phyloP scores from a whole-genome alignment of 2,888 invertebrate genomes.

The Agriopis aurantiaria region DNA sequence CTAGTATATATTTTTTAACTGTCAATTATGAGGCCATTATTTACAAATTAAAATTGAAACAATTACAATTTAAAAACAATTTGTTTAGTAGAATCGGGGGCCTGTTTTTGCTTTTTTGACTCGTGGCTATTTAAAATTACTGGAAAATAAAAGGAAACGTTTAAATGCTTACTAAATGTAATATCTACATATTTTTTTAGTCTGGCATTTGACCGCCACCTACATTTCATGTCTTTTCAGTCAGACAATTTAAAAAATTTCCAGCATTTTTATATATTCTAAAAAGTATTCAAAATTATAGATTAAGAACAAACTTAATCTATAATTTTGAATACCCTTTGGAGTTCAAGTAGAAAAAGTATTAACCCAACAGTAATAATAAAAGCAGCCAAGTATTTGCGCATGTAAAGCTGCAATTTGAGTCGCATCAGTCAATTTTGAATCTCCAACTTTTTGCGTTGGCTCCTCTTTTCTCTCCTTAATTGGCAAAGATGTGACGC shows the following conservation, averaged over 20 bases:
- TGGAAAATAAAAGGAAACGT: not conserved
- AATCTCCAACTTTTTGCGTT: conserved; percentile 37
- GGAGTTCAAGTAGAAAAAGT: conserved; percentile 3
- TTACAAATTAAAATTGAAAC: too few relatives aligned
- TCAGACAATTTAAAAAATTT: too few relatives aligned
- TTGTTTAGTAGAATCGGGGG: too few relatives aligned
- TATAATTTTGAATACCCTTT: too few relatives aligned
- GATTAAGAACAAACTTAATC: too few relatives aligned
- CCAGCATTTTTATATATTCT: too few relatives aligned
- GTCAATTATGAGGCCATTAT: too few relatives aligned
- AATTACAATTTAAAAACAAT: too few relatives aligned
- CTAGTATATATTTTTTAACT: too few relatives aligned
- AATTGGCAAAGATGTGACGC: conserved; percentile 42
- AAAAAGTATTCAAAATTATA: too few relatives aligned
- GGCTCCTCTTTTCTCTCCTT: conserved; percentile 36
- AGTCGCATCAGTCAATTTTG: conserved; percentile 38
- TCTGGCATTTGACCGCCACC: too few relatives aligned
- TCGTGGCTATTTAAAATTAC: not conserved
- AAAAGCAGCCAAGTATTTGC: conserved; percentile 19
- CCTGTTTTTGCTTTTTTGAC: conserved; percentile 17
- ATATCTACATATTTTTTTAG: not conserved
- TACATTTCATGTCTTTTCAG: too few relatives aligned
- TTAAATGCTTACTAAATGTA: not conserved
- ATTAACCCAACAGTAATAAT: conserved; percentile 6
- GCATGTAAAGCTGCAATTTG: conserved; percentile 38